Conservation (phyloP, 2,113 vertebrate species). For the Strix uralensis region DNA sequence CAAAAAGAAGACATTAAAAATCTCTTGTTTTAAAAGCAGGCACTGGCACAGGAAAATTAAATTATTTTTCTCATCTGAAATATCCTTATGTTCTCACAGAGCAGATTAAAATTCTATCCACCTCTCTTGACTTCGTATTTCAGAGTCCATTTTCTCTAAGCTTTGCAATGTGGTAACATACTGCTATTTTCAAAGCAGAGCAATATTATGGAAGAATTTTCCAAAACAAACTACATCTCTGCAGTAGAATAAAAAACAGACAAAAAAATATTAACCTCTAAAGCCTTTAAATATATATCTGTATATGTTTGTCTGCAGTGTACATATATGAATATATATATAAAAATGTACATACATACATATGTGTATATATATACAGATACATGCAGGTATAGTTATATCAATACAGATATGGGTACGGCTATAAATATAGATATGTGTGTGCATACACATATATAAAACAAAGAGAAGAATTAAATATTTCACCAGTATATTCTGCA, state of each 20-base stretch:
- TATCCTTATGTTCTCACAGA: background rate
- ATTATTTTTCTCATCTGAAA: conserved; percentile 3
- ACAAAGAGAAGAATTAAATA: background rate
- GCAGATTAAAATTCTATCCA: background rate
- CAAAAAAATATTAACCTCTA: background rate
- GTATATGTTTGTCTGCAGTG: background rate
- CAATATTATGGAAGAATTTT: background rate
- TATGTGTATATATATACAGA: accelerated
- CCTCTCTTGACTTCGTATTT: background rate
- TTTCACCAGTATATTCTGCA: background rate
- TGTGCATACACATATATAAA: background rate
- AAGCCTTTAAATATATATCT: background rate
- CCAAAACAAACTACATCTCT: background rate
- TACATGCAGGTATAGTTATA: background rate
- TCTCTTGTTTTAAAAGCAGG: background rate
- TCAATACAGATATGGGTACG: accelerated
- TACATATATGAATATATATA: background rate
- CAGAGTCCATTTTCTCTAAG: background rate
- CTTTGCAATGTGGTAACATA: background rate
- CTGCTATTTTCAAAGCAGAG: background rate
- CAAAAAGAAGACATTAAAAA: background rate
- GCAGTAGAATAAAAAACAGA: background rate
- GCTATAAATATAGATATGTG: background rate
- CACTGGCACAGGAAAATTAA: background rate
- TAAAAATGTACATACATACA: background rate